Percentiles rank a stretch among this genome's conserved stretches.
Conservation (phyloP, 2,113 vertebrate genomes). For the Sakesphorus luctuosus region DNA sequence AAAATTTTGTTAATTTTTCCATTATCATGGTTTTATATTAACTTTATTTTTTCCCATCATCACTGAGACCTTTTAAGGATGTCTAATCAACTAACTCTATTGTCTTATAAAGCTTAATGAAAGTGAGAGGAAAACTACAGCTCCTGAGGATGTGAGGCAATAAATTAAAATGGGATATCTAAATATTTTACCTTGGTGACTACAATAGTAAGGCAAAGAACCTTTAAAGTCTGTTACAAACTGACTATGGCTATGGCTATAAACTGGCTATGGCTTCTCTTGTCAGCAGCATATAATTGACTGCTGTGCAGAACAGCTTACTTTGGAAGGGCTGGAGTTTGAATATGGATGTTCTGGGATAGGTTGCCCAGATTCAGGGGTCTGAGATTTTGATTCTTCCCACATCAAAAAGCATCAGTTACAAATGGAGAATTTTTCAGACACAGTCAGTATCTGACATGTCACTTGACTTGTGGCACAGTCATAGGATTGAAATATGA, state of each 20-base stretch:
- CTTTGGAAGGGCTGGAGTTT: neutral
- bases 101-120: neutral
- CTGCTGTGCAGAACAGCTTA: neutral
- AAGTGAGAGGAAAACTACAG: slow-evolving; percentile 5
- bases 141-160: neutral
- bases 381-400: neutral
- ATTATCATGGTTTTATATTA: neutral
- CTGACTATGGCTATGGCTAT: neutral
- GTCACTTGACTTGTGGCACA: neutral
- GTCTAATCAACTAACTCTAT: neutral
- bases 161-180: neutral
- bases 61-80: neutral
- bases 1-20: neutral
- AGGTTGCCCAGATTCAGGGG: neutral
- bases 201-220: neutral
- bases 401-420: neutral
- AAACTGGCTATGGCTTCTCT: neutral
- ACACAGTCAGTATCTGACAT: neutral
- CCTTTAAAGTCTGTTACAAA: neutral
- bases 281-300: neutral
- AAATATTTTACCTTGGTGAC: neutral
- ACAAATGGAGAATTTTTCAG: neutral
- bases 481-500: neutral
- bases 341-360: neutral
- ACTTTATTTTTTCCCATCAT: neutral